Evolutionary conservation across 2,797 vertebrate species (phyloP).

Genomic region (Pseudotriccus pelzelni): DNA sequence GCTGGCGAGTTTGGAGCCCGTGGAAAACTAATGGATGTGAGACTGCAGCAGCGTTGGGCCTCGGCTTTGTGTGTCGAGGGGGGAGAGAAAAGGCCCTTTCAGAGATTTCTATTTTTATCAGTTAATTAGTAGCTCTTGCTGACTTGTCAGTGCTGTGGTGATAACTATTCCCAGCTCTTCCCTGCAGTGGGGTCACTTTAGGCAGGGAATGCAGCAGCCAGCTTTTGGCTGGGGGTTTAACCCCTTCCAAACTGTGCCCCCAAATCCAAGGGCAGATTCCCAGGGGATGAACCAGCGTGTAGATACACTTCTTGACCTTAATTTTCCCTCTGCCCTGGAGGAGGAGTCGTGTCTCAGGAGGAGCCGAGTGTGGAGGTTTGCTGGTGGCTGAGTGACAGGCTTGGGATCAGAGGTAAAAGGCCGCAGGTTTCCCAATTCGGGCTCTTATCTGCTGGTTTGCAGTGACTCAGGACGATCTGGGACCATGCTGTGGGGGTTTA

Average conservation of each 20-base stretch:
- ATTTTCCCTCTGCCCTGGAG: neutral
- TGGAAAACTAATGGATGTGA: neutral
- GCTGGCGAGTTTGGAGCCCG: neutral
- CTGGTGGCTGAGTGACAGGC: neutral
- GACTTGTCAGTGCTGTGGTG: neutral
- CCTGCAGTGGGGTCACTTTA: neutral
- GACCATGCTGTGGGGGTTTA: neutral
- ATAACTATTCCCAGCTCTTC: slow-evolving; percentile 10
- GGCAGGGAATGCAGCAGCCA: neutral
- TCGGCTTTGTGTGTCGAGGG: neutral
- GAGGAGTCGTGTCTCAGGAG: accelerated
- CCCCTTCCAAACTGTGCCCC: neutral
- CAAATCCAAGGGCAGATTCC: neutral
- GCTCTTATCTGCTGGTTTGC: neutral
- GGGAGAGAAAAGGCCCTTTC: neutral
- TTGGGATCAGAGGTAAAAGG: neutral
- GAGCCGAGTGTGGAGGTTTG: neutral
- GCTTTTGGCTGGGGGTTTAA: neutral
- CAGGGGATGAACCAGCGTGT: accelerated
- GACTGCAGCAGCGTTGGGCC: neutral
- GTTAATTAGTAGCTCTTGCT: slow-evolving; percentile 45
- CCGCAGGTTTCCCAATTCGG: neutral
- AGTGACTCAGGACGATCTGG: neutral
- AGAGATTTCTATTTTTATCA: slow-evolving; percentile 47
- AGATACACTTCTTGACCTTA: accelerated